A percentile compares a stretch with the other conserved stretches of the same genome.
Conservation (phyloP, 1,140 invertebrate genomes). For the Drosophila teissieri region DNA sequence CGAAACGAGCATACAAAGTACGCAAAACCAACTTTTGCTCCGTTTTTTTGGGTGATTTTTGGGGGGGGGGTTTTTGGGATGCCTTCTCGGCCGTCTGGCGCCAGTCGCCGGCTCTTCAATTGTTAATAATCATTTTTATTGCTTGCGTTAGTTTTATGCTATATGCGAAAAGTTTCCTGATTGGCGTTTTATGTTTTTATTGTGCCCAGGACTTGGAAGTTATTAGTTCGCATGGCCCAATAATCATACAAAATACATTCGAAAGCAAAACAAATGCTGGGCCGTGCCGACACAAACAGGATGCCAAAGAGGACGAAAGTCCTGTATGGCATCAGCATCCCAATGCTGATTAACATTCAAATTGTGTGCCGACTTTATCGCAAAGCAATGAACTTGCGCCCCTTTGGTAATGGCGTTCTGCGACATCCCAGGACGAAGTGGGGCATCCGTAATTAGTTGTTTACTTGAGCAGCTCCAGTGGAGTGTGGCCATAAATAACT, state of each 20-base stretch:
- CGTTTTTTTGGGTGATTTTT: background rate
- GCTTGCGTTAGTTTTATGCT: conserved; percentile 79
- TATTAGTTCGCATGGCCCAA: conserved; percentile 77
- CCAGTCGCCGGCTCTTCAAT: conserved; percentile 78
- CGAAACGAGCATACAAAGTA: conserved; percentile 40
- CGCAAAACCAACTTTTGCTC: conserved; percentile 6
- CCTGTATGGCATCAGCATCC: background rate
- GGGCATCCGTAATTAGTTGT: conserved; percentile 71
- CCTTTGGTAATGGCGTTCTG: conserved; percentile 67
- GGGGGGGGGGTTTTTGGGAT: background rate
- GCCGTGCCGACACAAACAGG: conserved; percentile 36
- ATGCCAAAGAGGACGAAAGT: conserved; percentile 17
- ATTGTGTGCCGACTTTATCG: conserved; percentile 81
- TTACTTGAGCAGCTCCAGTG: conserved; percentile 58
- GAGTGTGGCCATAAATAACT: conserved; percentile 68
- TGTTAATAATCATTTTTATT: conserved; percentile 83
- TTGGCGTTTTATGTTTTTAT: conserved; percentile 82
- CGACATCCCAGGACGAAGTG: conserved; percentile 29
- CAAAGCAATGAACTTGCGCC: conserved; percentile 81
- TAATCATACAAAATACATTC: conserved; percentile 67
- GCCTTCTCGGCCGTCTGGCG: conserved; percentile 42
- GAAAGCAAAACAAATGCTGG: conserved; percentile 47
- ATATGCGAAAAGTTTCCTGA: conserved; percentile 77
- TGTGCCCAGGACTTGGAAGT: conserved; percentile 71
- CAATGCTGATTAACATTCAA: conserved; percentile 77